Evolutionary conservation across 2,113 vertebrate species (phyloP).

Genomic region (Diphyllodes magnificus): DNA sequence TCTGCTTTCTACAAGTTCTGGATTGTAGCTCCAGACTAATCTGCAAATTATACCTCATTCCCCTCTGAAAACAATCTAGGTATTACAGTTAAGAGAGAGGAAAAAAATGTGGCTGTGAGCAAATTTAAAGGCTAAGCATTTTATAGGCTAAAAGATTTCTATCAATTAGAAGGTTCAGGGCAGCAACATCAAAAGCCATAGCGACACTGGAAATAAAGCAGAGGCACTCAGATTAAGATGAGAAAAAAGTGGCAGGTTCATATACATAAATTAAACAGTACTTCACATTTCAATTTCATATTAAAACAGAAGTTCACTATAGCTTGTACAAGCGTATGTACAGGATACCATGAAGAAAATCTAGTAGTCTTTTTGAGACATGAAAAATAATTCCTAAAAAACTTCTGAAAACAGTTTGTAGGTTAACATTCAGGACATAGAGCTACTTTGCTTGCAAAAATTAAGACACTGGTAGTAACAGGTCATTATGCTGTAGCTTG

Average conservation of each 20-base stretch:
- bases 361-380: background rate
- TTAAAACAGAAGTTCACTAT: background rate
- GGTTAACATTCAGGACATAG: background rate
- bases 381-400: background rate
- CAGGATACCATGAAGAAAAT: background rate
- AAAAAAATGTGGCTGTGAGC: background rate
- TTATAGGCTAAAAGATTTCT: background rate
- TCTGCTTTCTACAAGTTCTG: background rate
- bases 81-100: background rate
- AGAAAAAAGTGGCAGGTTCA: background rate
- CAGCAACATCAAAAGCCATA: background rate
- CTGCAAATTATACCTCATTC: background rate
- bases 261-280: background rate
- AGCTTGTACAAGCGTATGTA: background rate
- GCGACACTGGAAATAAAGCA: background rate
- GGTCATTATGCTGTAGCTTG: background rate
- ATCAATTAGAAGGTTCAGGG: background rate
- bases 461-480: background rate
- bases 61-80: background rate
- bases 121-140: background rate
- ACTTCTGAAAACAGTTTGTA: background rate
- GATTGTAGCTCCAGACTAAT: background rate
- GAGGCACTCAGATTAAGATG: background rate
- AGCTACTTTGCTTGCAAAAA: background rate
- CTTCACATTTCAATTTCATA: background rate